Evolutionary conservation across 2,113 vertebrate genomes (phyloP).

Genomic region (Labrus mixtus): DNA sequence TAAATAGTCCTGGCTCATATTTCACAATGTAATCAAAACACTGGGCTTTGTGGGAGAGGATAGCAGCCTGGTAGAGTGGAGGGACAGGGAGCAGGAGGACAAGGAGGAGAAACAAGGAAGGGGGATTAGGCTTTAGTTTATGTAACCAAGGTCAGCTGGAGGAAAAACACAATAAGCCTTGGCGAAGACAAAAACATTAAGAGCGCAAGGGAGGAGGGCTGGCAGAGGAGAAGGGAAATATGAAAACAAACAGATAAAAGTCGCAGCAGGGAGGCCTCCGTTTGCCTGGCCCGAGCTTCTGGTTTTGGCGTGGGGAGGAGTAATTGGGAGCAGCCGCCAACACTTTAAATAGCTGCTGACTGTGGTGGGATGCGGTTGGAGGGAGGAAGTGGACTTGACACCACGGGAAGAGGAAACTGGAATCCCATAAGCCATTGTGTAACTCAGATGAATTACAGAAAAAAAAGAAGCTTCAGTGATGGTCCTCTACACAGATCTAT

Average conservation of each 20-base stretch:
- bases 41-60: slow-evolving; percentile 61
- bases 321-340: slow-evolving; percentile 67
- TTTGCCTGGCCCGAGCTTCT: slow-evolving; percentile 46
- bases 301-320: slow-evolving; percentile 53
- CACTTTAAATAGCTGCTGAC: slow-evolving; percentile 75
- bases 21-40: slow-evolving; percentile 76
- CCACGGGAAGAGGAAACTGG: slow-evolving; percentile 45
- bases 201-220: slow-evolving; percentile 31
- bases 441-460: slow-evolving; percentile 44
- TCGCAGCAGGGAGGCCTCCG: slow-evolving; percentile 50
- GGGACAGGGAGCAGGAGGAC: slow-evolving; percentile 39
- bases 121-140: slow-evolving; percentile 57
- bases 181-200: slow-evolving; percentile 27
- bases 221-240: slow-evolving; percentile 48
- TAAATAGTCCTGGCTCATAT: slow-evolving; percentile 61
- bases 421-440: slow-evolving; percentile 41
- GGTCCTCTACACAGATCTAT: not conserved
- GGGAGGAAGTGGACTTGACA: slow-evolving; percentile 58
- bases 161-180: slow-evolving; percentile 60
- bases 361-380: slow-evolving; percentile 65
- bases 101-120: slow-evolving; percentile 40
- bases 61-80: slow-evolving; percentile 48
- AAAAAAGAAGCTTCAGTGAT: slow-evolving; percentile 9
- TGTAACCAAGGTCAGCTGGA: slow-evolving; percentile 72
- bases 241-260: slow-evolving; percentile 75